Percentiles rank a stretch among this genome's conserved stretches.
Conservation (phyloP, 1,140 invertebrate genomes). For the Catajapyx aquilonaris region DNA sequence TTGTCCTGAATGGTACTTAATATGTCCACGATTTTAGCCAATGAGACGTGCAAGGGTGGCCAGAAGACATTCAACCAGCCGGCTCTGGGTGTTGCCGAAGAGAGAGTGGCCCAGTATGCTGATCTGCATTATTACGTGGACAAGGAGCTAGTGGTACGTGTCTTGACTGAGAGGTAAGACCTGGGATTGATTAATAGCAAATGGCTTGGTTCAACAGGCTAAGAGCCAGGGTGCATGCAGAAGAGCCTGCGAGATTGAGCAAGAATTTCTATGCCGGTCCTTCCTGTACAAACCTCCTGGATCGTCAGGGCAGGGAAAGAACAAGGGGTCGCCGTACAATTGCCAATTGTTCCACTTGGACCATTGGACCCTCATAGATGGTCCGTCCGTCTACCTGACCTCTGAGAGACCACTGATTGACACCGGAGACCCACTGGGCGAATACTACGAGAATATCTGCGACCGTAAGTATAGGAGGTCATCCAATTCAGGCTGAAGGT, state of each 20-base stretch:
- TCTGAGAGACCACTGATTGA: constrained; percentile 73
- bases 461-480: too few relatives aligned
- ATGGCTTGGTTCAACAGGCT: constrained; percentile 15
- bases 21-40: too few relatives aligned
- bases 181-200: neutral
- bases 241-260: constrained; percentile 75
- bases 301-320: constrained; percentile 30
- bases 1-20: too few relatives aligned
- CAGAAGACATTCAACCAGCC: constrained; percentile 53
- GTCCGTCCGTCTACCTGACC: constrained; percentile 70
- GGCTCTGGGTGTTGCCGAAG: constrained; percentile 64
- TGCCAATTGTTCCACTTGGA: constrained; percentile 82
- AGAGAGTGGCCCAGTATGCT: constrained; percentile 76
- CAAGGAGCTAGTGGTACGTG: constrained; percentile 58
- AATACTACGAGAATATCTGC: constrained; percentile 75
- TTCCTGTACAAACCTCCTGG: constrained; percentile 45
- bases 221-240: constrained; percentile 44
- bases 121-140: constrained; percentile 81
- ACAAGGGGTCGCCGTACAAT: constrained; percentile 54
- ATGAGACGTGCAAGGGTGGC: constrained; percentile 39
- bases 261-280: constrained; percentile 78
- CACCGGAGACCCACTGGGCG: constrained; percentile 67
- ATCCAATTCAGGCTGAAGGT: too few relatives aligned
- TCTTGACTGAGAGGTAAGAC: too few relatives aligned
- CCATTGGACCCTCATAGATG: constrained; percentile 74